Evolutionary conservation across 2,888 invertebrate genomes (phyloP).

Genomic region (Volucella bombylans): DNA sequence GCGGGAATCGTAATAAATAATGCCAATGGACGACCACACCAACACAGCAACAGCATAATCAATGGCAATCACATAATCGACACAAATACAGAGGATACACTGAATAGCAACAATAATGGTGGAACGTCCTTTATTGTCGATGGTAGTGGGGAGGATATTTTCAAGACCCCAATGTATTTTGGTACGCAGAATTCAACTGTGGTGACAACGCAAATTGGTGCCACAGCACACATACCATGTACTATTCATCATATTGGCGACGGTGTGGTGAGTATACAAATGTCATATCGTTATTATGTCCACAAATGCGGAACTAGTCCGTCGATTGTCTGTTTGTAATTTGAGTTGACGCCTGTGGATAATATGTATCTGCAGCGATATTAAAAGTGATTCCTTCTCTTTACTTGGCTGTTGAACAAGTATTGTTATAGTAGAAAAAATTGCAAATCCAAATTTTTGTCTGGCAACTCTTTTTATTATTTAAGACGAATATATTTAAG

Average conservation of each 20-base stretch:
- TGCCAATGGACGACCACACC: conserved; percentile 53
- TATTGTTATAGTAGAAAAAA: no score
- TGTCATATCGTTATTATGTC: conserved; percentile 12
- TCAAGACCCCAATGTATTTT: conserved; percentile 88
- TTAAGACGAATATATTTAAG: conserved; percentile 1
- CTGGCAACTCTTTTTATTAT: conserved; percentile 1
- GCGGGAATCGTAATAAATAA: conserved; percentile 75
- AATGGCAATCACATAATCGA: conserved; percentile 68
- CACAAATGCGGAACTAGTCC: conserved; percentile 11
- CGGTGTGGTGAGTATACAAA: conserved; percentile 89
- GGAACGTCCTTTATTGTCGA: conserved; percentile 75
- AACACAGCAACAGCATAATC: conserved; percentile 53
- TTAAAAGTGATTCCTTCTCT: conserved; percentile 56
- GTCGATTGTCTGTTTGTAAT: not conserved
- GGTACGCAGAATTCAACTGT: conserved; percentile 91
- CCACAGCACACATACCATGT: conserved; percentile 92
- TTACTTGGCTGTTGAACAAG: not conserved
- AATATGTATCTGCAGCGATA: conserved; percentile 27
- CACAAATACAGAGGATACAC: conserved; percentile 75
- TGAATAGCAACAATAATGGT: conserved; percentile 72
- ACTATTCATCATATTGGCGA: conserved; percentile 93
- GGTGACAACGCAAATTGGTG: conserved; percentile 92
- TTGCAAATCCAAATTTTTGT: no score
- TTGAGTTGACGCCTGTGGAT: not conserved
- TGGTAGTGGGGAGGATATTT: conserved; percentile 81